Evolutionary conservation across 2,113 vertebrate genomes (phyloP).

Genomic region (Phocoena phocoena): DNA sequence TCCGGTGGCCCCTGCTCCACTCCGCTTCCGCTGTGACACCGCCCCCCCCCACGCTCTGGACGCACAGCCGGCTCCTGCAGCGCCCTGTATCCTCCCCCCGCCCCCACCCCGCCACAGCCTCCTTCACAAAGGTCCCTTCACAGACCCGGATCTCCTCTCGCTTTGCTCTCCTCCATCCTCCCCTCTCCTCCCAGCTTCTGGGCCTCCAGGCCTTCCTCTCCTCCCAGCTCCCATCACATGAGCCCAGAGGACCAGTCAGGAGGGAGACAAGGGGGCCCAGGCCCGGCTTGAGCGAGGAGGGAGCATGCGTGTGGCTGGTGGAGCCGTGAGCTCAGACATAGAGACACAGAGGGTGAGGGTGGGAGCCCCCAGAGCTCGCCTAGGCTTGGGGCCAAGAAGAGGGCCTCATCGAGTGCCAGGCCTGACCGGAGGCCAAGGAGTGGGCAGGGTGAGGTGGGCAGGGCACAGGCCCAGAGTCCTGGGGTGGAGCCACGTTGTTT

Average conservation of each 20-base stretch:
- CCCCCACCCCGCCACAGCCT: neutral
- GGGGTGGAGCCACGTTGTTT: neutral
- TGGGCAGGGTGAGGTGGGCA: neutral
- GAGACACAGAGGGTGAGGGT: neutral
- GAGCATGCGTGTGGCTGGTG: neutral
- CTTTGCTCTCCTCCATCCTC: neutral
- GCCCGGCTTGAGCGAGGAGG: fast-evolving
- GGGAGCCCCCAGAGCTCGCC: neutral
- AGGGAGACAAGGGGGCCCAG: neutral
- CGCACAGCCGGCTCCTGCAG: fast-evolving
- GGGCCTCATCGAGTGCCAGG: neutral
- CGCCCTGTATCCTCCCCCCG: too few species aligned
- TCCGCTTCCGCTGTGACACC: neutral
- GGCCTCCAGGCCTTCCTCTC: neutral
- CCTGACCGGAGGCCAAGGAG: neutral
- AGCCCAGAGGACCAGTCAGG: neutral
- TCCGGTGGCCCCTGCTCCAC: neutral
- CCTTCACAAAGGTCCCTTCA: neutral
- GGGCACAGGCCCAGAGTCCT: neutral
- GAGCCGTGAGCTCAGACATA: neutral
- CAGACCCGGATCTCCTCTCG: neutral
- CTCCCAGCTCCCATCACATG: neutral
- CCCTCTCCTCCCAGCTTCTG: neutral
- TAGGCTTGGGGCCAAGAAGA: neutral
- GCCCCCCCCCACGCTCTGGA: neutral